These are phyloP conservation scores for Linnaemya vulpina DNA, from an alignment of 2,888 invertebrate species.

Conservation along the genomic window DNA sequence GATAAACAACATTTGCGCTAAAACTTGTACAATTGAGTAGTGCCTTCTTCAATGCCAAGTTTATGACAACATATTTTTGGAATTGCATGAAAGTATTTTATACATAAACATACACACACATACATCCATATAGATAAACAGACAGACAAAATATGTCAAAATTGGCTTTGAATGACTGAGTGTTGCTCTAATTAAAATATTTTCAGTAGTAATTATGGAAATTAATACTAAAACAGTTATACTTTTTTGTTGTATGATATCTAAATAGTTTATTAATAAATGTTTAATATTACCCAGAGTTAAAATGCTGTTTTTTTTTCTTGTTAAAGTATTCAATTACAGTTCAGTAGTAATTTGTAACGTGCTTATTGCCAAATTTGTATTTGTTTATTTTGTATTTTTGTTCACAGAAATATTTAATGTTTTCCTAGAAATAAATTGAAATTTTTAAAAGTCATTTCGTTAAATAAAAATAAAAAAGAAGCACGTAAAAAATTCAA, in stretches of 20 bases:
- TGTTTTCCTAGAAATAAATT: no score
- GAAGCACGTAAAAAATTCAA: no score
- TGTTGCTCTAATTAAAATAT: neutral
- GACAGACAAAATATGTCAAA: neutral
- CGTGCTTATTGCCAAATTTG: no score
- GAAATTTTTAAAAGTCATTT: no score
- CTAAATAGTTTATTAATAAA: neutral
- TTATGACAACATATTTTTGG: conserved; percentile 28
- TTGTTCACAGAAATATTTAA: no score
- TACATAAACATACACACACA: neutral
- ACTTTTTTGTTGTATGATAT: neutral
- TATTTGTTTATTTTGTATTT: no score
- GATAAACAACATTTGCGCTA: conserved; percentile 15
- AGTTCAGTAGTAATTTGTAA: no score
- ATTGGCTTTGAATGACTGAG: neutral
- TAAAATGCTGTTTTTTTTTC: no score
- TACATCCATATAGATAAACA: no score
- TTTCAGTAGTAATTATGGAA: neutral
- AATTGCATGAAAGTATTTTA: conserved; percentile 20
- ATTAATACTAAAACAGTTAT: neutral
- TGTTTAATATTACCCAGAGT: no score
- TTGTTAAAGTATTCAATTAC: no score
- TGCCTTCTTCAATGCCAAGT: conserved; percentile 54
- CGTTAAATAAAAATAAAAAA: no score
- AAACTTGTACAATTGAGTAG: conserved; percentile 2